phyloP scores from a whole-genome alignment of 2,113 vertebrate species.

The Peromyscus maniculatus region DNA sequence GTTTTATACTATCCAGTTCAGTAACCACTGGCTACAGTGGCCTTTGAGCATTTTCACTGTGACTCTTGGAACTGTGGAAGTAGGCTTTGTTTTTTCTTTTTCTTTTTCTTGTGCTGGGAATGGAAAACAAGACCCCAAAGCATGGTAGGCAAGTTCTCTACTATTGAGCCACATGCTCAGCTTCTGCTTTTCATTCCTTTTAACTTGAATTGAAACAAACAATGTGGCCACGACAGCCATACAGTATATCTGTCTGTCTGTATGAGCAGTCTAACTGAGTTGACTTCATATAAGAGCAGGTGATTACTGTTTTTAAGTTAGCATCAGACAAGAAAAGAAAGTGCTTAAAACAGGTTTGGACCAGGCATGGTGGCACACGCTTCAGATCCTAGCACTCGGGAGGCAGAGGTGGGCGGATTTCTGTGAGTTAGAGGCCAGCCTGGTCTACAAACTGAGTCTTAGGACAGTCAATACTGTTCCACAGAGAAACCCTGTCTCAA shows the following conservation, averaged over 20 bases:
- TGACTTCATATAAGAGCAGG: background rate
- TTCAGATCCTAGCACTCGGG: background rate
- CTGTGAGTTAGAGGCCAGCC: background rate
- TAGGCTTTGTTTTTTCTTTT: background rate
- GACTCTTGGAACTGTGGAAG: background rate
- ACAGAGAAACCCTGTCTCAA: background rate
- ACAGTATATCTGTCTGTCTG: rapidly evolving
- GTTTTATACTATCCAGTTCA: background rate
- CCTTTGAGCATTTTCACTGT: background rate
- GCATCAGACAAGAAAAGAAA: background rate
- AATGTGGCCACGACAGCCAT: rapidly evolving
- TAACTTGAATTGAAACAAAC: background rate
- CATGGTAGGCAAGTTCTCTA: background rate
- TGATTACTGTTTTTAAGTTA: background rate
- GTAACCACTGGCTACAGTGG: background rate
- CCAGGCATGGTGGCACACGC: background rate
- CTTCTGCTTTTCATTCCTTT: background rate
- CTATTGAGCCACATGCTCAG: background rate
- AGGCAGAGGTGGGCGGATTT: background rate
- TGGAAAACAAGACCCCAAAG: background rate
- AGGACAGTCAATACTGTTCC: background rate
- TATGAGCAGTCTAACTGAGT: background rate
- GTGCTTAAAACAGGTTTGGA: background rate
- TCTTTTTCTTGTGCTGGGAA: background rate
- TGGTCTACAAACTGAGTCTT: background rate